These are phyloP conservation scores for Drosophila meridionalis DNA, from an alignment of 2,888 invertebrate species.

Conservation along the genomic window DNA sequence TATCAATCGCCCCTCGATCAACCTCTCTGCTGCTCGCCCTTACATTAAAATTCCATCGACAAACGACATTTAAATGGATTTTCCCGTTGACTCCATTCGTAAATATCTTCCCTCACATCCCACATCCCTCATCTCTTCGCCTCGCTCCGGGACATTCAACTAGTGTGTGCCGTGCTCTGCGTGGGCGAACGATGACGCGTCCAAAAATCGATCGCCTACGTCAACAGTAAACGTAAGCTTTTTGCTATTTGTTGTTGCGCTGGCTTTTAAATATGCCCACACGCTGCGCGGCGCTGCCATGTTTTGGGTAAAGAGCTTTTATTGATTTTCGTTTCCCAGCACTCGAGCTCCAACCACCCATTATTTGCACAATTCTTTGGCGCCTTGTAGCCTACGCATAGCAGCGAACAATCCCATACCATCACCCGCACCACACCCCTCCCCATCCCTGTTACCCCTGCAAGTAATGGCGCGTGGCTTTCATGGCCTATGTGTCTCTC, in stretches of 20 bases:
- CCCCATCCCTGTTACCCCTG: background rate
- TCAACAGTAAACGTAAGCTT: slow-evolving; percentile 73
- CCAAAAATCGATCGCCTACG: slow-evolving; percentile 76
- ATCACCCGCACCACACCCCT: background rate
- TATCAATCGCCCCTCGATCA: background rate
- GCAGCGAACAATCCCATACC: background rate
- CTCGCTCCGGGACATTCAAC: slow-evolving; percentile 64
- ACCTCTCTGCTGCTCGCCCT: background rate
- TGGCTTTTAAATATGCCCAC: slow-evolving; percentile 24
- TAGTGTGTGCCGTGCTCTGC: slow-evolving; percentile 55
- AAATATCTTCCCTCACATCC: background rate
- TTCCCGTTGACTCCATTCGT: background rate
- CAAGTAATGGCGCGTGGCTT: slow-evolving; percentile 69
- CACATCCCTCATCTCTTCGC: background rate
- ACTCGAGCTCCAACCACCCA: background rate
- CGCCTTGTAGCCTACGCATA: slow-evolving; percentile 54
- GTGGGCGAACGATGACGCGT: slow-evolving; percentile 46
- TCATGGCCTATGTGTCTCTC: slow-evolving; percentile 60
- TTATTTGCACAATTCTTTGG: slow-evolving; percentile 47
- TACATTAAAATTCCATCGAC: too few species aligned
- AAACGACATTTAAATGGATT: background rate
- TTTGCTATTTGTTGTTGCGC: slow-evolving; percentile 18
- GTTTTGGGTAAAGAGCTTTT: slow-evolving; percentile 46
- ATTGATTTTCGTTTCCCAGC: slow-evolving; percentile 57
- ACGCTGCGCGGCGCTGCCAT: slow-evolving; percentile 4